Evolutionary conservation across 2,113 vertebrate genomes (phyloP), one percentile per base, ranked within the genome.

Genomic region (Lycocorax pyrrhopterus): DNA sequence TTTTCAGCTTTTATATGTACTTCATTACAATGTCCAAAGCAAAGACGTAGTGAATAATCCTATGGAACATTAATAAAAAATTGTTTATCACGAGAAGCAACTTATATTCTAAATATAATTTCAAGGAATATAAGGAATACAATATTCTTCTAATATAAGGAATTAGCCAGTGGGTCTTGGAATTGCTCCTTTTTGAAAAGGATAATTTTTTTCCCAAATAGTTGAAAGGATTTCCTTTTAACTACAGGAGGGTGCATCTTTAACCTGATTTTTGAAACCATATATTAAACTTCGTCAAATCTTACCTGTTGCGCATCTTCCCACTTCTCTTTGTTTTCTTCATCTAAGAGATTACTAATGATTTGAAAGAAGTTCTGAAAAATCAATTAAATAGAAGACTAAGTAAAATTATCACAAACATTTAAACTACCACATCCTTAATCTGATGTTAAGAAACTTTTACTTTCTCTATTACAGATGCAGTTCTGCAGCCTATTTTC

Each of bases 301-400:
- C 98, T 98, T 98, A 99, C 99, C 99, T 99, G 99, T 91, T 99
- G 99, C 0, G 99, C 99, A 74, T 99, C 99, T 95, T 99, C 99
- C 99, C 99, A 99, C 96, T 99, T 99, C 84, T 99, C 99, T 95
- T 98, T 99, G 98, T 99, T 99, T 97, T 99, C 99, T 97, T 99
- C 99, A 97, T 99, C 99, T 91, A 99, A 97, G 84, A 99, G 99
- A 96, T 99, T 99, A 97, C 99, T 99, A 98, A 99, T 99, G 97
- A 99, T 99, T 98, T 99, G 99, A 98, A 99, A 99, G 98, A 99
- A 99, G 98, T 99, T 99, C 99, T 99, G 98, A 79, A 97, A 98
- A 97, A 97, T 75, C 86, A 98, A 97, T 92, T 83, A 96, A 90
- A 97, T 75, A 96, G 93, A 88, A 90, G 23, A 73, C 10, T 83